Conservation (phyloP, 2,113 vertebrate genomes). For the Australoheros scitulus region DNA sequence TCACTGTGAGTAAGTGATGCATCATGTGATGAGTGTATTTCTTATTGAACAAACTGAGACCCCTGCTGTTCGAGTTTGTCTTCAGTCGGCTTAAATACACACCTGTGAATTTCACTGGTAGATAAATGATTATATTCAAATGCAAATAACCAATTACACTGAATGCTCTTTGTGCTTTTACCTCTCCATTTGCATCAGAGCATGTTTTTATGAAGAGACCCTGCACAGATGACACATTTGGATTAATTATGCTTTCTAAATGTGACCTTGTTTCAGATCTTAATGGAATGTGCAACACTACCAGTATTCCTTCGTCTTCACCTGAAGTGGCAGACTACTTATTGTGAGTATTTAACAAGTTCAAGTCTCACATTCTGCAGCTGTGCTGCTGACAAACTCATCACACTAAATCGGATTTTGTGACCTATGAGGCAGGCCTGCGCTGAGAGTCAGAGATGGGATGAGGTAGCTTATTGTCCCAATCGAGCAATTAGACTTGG, state of each 20-base stretch:
- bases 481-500: neutral
- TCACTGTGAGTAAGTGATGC: conserved; percentile 41
- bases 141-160: neutral
- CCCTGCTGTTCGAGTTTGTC: conserved; percentile 52
- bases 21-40: conserved; percentile 21
- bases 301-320: conserved; percentile 85
- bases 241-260: neutral
- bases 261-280: conserved; percentile 58
- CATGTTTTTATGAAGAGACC: neutral
- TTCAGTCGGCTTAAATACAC: neutral
- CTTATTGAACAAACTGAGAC: conserved; percentile 51
- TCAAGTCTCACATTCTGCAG: neutral
- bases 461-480: neutral
- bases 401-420: neutral
- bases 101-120: neutral
- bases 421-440: neutral
- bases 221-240: neutral
- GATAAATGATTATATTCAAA: neutral
- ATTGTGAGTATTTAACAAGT: conserved; percentile 83
- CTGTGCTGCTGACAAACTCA: neutral
- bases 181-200: neutral
- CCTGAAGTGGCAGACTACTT: conserved; percentile 92
- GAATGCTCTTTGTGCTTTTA: neutral
- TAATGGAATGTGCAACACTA: conserved; percentile 88
- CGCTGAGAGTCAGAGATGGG: no score